Percentiles rank a stretch among this genome's conserved stretches.
These are phyloP conservation scores for Chauna torquata DNA, from an alignment of 2,113 vertebrate species.

Conservation along the genomic window DNA sequence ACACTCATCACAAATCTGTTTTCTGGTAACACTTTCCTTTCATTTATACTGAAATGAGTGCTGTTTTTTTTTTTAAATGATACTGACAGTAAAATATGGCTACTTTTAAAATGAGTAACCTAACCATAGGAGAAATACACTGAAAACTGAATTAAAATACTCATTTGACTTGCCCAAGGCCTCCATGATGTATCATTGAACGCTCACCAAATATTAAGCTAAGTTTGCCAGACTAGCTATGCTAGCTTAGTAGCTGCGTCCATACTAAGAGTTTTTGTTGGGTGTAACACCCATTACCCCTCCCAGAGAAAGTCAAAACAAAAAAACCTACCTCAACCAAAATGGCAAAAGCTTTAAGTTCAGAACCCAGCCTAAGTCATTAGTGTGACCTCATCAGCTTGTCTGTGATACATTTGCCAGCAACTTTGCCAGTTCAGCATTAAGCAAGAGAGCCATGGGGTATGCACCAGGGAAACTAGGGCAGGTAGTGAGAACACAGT, in stretches of 20 bases:
- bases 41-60: constrained; percentile 11
- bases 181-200: not conserved
- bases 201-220: not conserved
- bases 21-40: constrained; percentile 41
- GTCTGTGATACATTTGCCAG: not conserved
- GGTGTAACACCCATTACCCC: not conserved
- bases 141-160: constrained; percentile 10
- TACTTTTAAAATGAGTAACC: constrained; percentile 14
- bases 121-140: not conserved
- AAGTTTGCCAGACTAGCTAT: not conserved
- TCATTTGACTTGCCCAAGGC: not conserved
- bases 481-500: not conserved
- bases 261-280: not conserved
- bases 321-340: not conserved
- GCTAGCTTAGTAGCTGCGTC: not conserved
- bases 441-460: constrained; percentile 49
- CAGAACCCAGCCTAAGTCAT: constrained; percentile 11
- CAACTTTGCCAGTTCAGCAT: constrained; percentile 19
- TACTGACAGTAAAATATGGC: constrained; percentile 31
- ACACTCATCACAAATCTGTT: constrained; percentile 35
- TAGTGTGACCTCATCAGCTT: not conserved
- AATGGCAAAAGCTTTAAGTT: not conserved
- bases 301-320: not conserved
- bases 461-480: constrained; percentile 45
- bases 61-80: not conserved